These are phyloP conservation scores for Lycia hirtaria DNA, from an alignment of 2,888 invertebrate species.

Conservation along the genomic window DNA sequence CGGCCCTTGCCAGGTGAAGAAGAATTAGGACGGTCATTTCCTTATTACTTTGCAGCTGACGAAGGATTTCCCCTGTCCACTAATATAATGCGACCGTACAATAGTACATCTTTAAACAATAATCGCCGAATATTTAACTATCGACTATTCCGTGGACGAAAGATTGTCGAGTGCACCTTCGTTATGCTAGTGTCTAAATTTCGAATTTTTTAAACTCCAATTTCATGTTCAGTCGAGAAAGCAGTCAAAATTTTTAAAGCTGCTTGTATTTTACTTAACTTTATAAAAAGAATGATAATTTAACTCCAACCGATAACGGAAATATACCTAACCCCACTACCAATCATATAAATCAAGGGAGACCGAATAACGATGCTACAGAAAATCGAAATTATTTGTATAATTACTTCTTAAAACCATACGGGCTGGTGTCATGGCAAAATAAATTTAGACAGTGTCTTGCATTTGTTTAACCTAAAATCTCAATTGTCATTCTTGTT, in stretches of 20 bases:
- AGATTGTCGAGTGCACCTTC: constrained; percentile 23
- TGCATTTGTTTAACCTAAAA: too few relatives aligned
- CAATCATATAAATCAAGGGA: constrained; percentile 6
- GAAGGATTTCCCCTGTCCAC: constrained; percentile 33
- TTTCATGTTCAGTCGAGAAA: constrained; percentile 12
- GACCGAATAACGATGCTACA: constrained; percentile 11
- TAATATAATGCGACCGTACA: constrained; percentile 24
- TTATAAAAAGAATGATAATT: constrained; percentile 6
- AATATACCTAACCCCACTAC: constrained; percentile 9
- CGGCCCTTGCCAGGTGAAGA: constrained; percentile 23
- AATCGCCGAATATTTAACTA: constrained; percentile 26
- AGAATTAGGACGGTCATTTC: constrained; percentile 25
- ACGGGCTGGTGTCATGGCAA: constrained; percentile 41
- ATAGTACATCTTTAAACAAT: constrained; percentile 23
- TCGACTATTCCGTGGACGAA: constrained; percentile 24
- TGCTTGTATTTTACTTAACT: constrained; percentile 8
- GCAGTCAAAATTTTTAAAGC: constrained; percentile 9
- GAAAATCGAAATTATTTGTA: constrained; percentile 6
- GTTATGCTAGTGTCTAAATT: not conserved
- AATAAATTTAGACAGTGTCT: too few relatives aligned
- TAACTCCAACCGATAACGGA: constrained; percentile 8
- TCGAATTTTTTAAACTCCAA: constrained; percentile 5
- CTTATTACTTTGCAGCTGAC: constrained; percentile 26
- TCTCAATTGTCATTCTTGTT: too few relatives aligned
- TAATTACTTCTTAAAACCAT: constrained; percentile 10